Percentiles rank a stretch among this genome's conserved stretches.
Evolutionary conservation across 2,113 vertebrate species (phyloP).

Genomic region (Hippocampus comes): DNA sequence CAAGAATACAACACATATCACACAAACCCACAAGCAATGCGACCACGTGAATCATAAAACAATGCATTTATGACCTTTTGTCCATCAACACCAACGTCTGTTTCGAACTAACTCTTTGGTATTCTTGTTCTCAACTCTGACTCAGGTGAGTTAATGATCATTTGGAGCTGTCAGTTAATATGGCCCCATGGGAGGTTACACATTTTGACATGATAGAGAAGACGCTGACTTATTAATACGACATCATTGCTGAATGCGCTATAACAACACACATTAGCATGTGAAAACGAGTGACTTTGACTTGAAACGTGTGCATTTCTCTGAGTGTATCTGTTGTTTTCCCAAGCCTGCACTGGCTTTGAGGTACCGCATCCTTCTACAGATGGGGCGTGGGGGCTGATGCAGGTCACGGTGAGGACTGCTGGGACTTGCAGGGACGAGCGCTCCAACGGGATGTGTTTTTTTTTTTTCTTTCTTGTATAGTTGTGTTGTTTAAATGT

Average conservation of each 20-base stretch:
- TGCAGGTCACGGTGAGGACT: constrained; percentile 61
- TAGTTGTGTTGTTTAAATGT: constrained; percentile 83
- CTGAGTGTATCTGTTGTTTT: constrained; percentile 62
- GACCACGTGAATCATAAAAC: too few species aligned
- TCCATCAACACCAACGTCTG: too few species aligned
- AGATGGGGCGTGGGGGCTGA: constrained; percentile 59
- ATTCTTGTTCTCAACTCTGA: too few species aligned
- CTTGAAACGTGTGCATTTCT: constrained; percentile 72
- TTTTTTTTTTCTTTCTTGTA: constrained; percentile 62
- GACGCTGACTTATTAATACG: constrained; percentile 52
- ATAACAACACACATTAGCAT: constrained; percentile 68
- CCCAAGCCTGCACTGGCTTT: constrained; percentile 47
- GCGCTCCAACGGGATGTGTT: constrained; percentile 55
- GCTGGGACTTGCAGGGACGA: constrained; percentile 63
- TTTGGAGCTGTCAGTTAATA: neutral
- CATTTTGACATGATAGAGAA: neutral
- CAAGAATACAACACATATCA: too few species aligned
- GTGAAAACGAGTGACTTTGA: constrained; percentile 73
- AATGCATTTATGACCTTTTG: too few species aligned
- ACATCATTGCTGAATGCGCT: constrained; percentile 65
- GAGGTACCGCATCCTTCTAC: constrained; percentile 62
- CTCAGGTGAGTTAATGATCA: too few species aligned
- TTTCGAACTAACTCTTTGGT: too few species aligned
- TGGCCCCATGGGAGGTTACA: neutral
- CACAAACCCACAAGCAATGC: too few species aligned